Evolutionary conservation across 2,113 vertebrate genomes (phyloP), one percentile per base, ranked within the genome.

Genomic region (Toxotes jaculatrix): DNA sequence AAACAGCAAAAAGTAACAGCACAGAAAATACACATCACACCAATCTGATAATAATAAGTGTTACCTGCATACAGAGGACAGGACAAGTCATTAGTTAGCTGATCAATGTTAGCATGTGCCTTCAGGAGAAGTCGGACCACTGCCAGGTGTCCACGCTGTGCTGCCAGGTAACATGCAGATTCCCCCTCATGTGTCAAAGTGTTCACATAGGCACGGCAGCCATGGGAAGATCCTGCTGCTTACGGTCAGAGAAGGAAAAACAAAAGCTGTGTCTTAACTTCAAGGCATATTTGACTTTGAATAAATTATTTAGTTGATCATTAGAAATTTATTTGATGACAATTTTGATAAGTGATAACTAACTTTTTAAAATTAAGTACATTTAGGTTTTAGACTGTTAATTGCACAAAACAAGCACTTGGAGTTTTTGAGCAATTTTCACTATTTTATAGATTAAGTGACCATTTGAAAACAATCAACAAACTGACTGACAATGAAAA

Each of bases 41-140:
- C 3, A 34, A 5, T 34, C 8, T 42, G 19, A 51, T 5, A 0
- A 47, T 31, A 63, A 7, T 45, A 31, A 0, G 2, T n/a, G 56
- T 49, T 49, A 98, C 98, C 98, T 94, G 97, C 92, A 83, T 97
- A 99, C 17, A 99, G 90, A 0, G 97, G 95, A 0, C 97, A 97
- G 67, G 95, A 96, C 17, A 92, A 91, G 23, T 98, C 97, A 0
- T 96, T 95, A 38, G 96, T 97, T 16, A 93, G 85, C n/a, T 93
- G 93, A 80, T 97, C 91, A 2, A 95, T 89, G 91, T 98, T 83
- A 47, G 96, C 94, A 0, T 94, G 94, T 10, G 94, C 95, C 77
- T 93, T 93, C 77, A 98, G 83, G 43, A 99, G 97, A 69, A 95
- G 31, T 21, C 68, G 79, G 10, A 95, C 74, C 2, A 94, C 95